Evolutionary conservation across 2,888 invertebrate species (phyloP), one percentile per base, ranked within the genome.

Genomic region (Anaspis maculata): DNA sequence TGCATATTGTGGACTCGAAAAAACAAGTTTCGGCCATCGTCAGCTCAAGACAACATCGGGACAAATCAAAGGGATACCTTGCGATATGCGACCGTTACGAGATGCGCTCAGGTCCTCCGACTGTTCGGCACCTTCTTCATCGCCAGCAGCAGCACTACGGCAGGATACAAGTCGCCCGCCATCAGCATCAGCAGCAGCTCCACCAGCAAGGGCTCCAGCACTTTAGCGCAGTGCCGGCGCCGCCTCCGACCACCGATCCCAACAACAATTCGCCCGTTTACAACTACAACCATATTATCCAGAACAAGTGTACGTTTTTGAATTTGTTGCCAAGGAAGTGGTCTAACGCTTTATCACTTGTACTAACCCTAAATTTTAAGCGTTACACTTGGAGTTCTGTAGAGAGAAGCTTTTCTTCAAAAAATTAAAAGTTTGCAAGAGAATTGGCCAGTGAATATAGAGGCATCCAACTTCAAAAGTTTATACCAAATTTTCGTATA

Each of bases 81-180:
- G 19, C 19, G 19, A 19, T n/a, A n/a, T 58, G 57, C 56, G 52
- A 55, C 52, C 52, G 48, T 44, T 50, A 50, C 59, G 62, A 57
- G 49, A 62, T 62, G 62, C 61, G 61, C 49, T 57, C 61, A 52
- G 61, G 61, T 53, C 59, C 59, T 54, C 58, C 58, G 51, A 48
- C 54, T 45, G 51, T 51, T 48, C 49, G 56, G 40, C 56, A 46
- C 25, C 36, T 32, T 30, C 34, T 40, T 42, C 44, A 34, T 30
- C 41, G 41, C 33, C 46, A 37, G 31, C 42, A 34, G 15, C 40
- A 41, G 23, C n/a, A n/a, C n/a, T n/a, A n/a, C n/a, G 34, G 30
- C 30, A 7, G 21, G 21, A 30, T 35, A 32, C 27, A n/a, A n/a
- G n/a, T n/a, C n/a, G n/a, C n/a, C n/a, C 44, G 35, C 30, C 41